phyloP scores from a whole-genome alignment of 2,113 vertebrate species.

The Copsychus sechellarum region DNA sequence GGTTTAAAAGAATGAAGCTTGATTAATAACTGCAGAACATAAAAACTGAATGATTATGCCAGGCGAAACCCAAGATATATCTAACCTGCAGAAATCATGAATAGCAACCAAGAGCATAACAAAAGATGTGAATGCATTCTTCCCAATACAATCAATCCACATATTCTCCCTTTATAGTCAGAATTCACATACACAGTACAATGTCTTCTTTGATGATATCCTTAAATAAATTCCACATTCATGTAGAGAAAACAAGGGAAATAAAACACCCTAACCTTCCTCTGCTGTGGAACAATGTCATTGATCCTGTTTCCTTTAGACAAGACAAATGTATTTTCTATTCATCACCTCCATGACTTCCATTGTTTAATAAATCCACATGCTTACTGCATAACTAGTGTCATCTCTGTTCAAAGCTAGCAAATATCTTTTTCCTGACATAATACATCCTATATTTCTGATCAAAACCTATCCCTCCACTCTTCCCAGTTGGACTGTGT shows the following conservation, averaged over 20 bases:
- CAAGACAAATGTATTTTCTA: background rate
- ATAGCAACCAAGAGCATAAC: background rate
- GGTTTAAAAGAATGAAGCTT: background rate
- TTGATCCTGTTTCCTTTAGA: background rate
- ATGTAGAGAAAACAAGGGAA: background rate
- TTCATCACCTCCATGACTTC: accelerated
- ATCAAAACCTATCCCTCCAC: background rate
- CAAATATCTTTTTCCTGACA: background rate
- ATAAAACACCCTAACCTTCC: background rate
- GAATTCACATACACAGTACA: background rate
- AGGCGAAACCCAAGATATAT: background rate
- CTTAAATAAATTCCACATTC: background rate
- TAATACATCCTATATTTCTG: background rate
- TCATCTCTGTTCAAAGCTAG: background rate
- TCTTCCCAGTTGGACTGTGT: background rate
- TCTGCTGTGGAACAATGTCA: background rate
- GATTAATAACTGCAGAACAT: background rate
- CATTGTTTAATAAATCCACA: background rate
- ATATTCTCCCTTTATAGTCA: background rate
- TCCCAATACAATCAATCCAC: background rate
- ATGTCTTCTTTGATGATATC: accelerated
- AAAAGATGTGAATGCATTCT: background rate
- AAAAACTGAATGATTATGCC: background rate
- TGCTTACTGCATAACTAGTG: accelerated
- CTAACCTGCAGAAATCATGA: background rate